A percentile compares a stretch with the other conserved stretches of the same genome.
These are phyloP conservation scores for Rousettus leschenaultii DNA, from an alignment of 2,113 vertebrate genomes.

Conservation along the genomic window DNA sequence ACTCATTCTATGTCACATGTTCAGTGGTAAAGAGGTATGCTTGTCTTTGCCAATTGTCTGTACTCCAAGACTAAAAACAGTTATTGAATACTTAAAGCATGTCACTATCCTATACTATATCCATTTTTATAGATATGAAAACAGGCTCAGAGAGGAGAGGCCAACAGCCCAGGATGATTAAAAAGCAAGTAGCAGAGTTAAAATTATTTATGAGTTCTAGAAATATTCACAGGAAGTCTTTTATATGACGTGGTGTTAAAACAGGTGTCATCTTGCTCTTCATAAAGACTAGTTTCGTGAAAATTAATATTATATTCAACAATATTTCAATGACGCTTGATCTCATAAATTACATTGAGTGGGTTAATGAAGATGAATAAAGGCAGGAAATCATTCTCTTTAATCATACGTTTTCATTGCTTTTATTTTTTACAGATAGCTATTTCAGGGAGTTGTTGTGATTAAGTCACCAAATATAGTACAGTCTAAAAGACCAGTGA, in stretches of 20 bases:
- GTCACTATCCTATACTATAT: background rate
- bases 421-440: conserved; percentile 17
- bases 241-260: background rate
- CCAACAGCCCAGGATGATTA: background rate
- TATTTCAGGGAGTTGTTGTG: background rate
- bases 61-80: background rate
- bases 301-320: conserved; percentile 13
- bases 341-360: conserved; percentile 27
- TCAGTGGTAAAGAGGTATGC: background rate
- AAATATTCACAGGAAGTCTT: background rate
- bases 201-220: background rate
- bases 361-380: conserved; percentile 2
- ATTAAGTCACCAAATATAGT: conserved; percentile 7
- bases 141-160: background rate
- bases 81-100: background rate
- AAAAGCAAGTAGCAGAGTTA: background rate
- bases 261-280: background rate
- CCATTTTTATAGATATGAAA: background rate
- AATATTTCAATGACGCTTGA: background rate
- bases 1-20: background rate
- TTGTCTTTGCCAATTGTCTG: background rate
- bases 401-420: background rate
- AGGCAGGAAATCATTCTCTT: background rate
- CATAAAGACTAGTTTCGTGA: background rate
- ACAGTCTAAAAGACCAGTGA: background rate